phyloP scores from a whole-genome alignment of 1,140 invertebrate species.

The Sarcophaga bullata region DNA sequence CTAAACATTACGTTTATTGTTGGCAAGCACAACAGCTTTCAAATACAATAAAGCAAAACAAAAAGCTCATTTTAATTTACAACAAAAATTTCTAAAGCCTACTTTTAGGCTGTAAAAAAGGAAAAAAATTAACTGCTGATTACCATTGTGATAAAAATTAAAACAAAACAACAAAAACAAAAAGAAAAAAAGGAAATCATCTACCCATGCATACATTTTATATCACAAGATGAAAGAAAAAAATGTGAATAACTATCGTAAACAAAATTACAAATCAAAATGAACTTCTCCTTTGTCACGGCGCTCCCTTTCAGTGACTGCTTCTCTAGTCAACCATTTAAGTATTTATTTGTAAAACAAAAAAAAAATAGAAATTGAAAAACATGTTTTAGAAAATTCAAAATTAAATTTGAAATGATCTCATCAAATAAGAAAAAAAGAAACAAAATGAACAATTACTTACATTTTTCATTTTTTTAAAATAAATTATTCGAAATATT shows the following conservation, averaged over 20 bases:
- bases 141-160: conserved; percentile 6
- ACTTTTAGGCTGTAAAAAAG: neutral
- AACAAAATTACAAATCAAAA: too few relatives aligned
- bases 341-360: conserved; percentile 11
- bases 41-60: neutral
- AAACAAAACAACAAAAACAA: neutral
- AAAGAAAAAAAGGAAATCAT: neutral
- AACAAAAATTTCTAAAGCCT: neutral
- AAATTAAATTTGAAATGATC: neutral
- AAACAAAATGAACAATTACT: too few relatives aligned
- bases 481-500: too few relatives aligned
- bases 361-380: too few relatives aligned
- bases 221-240: too few relatives aligned
- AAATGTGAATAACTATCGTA: too few relatives aligned
- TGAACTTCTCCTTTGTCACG: too few relatives aligned
- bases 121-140: neutral
- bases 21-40: neutral
- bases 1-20: neutral
- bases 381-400: neutral
- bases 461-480: too few relatives aligned
- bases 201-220: too few relatives aligned
- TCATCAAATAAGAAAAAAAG: neutral
- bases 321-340: conserved; percentile 20
- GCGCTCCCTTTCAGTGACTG: neutral
- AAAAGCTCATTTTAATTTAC: neutral